Evolutionary conservation across 2,797 vertebrate genomes (phyloP).

Genomic region (Prionace glauca): DNA sequence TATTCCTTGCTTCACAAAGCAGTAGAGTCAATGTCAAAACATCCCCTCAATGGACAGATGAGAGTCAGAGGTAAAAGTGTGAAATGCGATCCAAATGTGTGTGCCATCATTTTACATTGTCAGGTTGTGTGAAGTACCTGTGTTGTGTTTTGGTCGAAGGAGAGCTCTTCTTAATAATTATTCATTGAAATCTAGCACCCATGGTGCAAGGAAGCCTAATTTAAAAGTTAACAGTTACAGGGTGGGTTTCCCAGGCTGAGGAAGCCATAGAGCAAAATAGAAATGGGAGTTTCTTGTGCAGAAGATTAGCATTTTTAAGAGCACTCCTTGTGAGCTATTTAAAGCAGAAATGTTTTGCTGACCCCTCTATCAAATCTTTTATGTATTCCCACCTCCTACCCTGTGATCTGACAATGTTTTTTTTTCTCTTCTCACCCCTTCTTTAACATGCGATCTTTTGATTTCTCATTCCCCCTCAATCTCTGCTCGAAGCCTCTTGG

Average conservation of each 20-base stretch:
- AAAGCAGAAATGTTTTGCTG: neutral
- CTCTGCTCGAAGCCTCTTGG: neutral
- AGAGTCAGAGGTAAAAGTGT: too few relatives aligned
- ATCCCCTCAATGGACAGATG: neutral
- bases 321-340: neutral
- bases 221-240: neutral
- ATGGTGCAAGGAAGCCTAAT: neutral
- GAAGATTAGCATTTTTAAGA: neutral
- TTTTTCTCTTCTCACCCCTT: neutral
- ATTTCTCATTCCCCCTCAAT: neutral
- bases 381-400: too few relatives aligned
- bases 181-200: neutral
- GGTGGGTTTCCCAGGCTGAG: neutral
- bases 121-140: neutral
- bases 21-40: neutral
- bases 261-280: neutral
- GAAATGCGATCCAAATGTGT: neutral
- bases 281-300: neutral
- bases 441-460: neutral
- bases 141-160: neutral
- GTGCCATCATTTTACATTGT: neutral
- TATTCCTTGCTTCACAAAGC: neutral
- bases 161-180: neutral
- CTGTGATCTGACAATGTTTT: neutral
- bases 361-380: neutral